Conservation (phyloP, 2,888 invertebrate species). For the Caenorhabditis japonica region DNA sequence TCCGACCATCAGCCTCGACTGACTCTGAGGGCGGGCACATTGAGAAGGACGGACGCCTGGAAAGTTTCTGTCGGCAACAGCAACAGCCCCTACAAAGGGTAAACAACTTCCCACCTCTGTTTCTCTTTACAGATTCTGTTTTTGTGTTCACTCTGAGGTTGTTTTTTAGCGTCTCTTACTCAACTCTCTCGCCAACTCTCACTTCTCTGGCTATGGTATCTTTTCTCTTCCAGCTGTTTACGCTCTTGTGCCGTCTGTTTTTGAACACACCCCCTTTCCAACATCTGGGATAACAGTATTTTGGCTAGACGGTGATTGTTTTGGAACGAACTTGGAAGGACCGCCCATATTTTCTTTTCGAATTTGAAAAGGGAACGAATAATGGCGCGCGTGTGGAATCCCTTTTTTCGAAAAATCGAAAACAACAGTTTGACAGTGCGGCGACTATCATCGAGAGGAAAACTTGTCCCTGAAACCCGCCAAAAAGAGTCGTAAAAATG, state of each 20-base stretch:
- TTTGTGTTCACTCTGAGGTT: slow-evolving; percentile 40
- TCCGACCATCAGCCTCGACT: slow-evolving; percentile 7
- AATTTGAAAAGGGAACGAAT: slow-evolving; percentile 10
- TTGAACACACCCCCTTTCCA: slow-evolving; percentile 23
- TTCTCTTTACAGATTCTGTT: slow-evolving; percentile 41
- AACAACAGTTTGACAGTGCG: neutral
- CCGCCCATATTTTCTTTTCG: slow-evolving; percentile 10
- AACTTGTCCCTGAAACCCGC: slow-evolving; percentile 10
- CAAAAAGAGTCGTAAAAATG: slow-evolving; percentile 34
- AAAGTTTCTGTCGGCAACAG: slow-evolving; percentile 34
- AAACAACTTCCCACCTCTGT: slow-evolving; percentile 38
- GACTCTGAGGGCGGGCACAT: slow-evolving; percentile 25
- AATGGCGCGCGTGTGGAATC: neutral
- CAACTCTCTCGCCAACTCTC: slow-evolving; percentile 44
- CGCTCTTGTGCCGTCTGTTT: slow-evolving; percentile 28
- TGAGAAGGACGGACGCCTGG: slow-evolving; percentile 8
- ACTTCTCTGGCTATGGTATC: slow-evolving; percentile 36
- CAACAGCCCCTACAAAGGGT: slow-evolving; percentile 24
- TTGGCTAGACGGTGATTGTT: slow-evolving; percentile 10
- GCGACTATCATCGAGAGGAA: too few species aligned
- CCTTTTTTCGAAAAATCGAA: neutral
- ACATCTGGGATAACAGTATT: slow-evolving; percentile 33
- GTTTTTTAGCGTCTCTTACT: slow-evolving; percentile 36
- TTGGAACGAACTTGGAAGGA: slow-evolving; percentile 22
- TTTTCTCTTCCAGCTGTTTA: slow-evolving; percentile 35